phyloP scores from a whole-genome alignment of 1,140 invertebrate species.

The Babylonia areolata region DNA sequence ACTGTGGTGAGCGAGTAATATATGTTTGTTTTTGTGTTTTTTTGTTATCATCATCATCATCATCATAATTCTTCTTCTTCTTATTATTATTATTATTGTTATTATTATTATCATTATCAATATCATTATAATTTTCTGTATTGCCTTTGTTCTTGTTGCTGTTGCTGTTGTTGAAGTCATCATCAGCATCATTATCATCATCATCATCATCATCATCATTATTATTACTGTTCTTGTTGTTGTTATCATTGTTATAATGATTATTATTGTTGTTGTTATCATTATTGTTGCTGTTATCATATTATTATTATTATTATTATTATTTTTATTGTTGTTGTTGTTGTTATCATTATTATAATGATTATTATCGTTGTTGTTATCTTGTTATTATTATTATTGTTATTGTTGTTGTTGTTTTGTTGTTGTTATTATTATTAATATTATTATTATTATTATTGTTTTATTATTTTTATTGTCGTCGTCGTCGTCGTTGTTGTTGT shows the following conservation, averaged over 20 bases:
- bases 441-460: too few species aligned
- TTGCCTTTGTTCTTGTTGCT: background rate
- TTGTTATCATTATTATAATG: slow-evolving; percentile 3
- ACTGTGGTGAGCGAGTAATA: too few species aligned
- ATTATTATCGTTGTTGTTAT: too few species aligned
- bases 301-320: slow-evolving; percentile 9
- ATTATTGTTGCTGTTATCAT: too few species aligned
- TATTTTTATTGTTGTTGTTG: background rate
- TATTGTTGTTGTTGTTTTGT: too few species aligned
- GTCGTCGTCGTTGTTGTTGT: too few species aligned
- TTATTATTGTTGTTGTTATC: too few species aligned
- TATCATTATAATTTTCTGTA: background rate
- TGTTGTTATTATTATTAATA: too few species aligned
- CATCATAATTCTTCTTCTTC: background rate
- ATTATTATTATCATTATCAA: background rate
- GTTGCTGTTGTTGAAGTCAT: background rate
- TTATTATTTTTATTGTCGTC: too few species aligned
- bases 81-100: background rate
- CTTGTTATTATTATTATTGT: too few species aligned
- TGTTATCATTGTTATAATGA: too few species aligned
- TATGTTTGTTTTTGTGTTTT: too few species aligned
- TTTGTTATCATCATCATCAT: background rate
- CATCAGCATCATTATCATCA: background rate
- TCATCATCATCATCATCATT: background rate
- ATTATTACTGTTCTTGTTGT: background rate